Percentiles rank a stretch among this genome's conserved stretches.
Evolutionary conservation across 2,797 vertebrate species (phyloP).

Genomic region (Danio choprae): DNA sequence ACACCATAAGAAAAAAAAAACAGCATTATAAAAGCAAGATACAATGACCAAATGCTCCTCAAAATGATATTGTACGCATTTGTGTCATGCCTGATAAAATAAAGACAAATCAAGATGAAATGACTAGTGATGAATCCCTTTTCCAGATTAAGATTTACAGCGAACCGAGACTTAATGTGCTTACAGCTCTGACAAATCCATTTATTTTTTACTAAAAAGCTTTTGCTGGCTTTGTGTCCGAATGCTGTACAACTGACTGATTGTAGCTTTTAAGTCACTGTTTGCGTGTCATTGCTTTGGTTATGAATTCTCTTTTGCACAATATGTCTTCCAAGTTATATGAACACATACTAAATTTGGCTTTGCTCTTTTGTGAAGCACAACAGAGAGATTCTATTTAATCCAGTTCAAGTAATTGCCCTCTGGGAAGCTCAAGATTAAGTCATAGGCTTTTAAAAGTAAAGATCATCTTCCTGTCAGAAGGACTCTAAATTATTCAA

Average conservation of each 20-base stretch:
- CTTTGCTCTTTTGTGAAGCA: background rate
- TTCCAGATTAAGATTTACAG: constrained; percentile 45
- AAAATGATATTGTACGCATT: background rate
- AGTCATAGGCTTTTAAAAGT: background rate
- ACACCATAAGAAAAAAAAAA: constrained; percentile 15
- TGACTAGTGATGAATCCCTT: constrained; percentile 47
- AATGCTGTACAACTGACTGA: constrained; percentile 28
- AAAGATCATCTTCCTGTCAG: background rate
- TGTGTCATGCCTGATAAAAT: constrained; percentile 36
- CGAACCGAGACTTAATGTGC: constrained; percentile 43
- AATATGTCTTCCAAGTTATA: background rate
- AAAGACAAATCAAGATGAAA: constrained; percentile 38
- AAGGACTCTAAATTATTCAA: background rate
- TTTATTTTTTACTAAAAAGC: constrained; percentile 22
- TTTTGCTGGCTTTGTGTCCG: constrained; percentile 37
- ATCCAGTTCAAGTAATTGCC: background rate
- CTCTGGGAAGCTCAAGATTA: background rate
- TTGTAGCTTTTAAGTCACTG: constrained; percentile 20
- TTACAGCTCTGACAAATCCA: constrained; percentile 35
- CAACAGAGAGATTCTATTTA: constrained; percentile 9
- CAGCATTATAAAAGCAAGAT: constrained; percentile 56
- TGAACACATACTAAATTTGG: background rate
- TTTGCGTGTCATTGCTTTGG: constrained; percentile 49
- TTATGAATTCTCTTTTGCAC: constrained; percentile 45
- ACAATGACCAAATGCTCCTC: background rate